Base-by-base conservation (phyloP, 2,113 vertebrate genomes). In the Carassius auratus region DNA sequence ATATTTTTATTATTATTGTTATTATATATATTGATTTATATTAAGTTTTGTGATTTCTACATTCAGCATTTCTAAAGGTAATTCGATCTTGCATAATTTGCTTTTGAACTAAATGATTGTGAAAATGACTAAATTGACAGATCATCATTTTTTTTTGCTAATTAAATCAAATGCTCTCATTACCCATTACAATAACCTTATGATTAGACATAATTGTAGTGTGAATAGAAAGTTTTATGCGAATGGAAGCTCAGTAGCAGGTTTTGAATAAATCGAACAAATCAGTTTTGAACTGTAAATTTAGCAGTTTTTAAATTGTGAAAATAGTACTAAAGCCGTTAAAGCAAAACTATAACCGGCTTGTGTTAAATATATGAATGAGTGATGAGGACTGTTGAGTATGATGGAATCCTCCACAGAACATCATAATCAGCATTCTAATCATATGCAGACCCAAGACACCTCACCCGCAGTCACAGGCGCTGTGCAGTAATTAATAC, bases 401-500 rank as follows among this genome's bases (percentile, higher is more conserved):
- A 55, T 73, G 30, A 59, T 57, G 81, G 81, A 73, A 69, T 77
- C 33, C 84, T 90, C 92, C 59, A 74, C 19, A 86, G 89, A 66
- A 71, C 69, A 52, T 50, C 79, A 86, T 89, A 90, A 93, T 93
- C 90, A 91, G 88, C 89, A 92, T 92, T 91, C 83, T 21, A 83
- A 85, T 75, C 73, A 68, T 81, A 90, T 89, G 87, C 83, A 26
- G 88, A 90, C 89, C 21, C 85, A 83, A 92, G 91, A 89, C 87
- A n/a, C 68, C 36, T 84, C 79, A 89, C 89, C 89, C 89, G 86
- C 88, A 88, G 90, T 90, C 85, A 87, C 69, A 80, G 89, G 91
- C 90, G 89, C 91, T 45, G 88, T 88, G 88, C 64, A 88, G 91
- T 95, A 92, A 94, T 94, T 91, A 94, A 93, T 91, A 90, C 90